Percentiles rank a stretch among this genome's conserved stretches.
These are phyloP conservation scores for Petrophora chlorosata DNA, from an alignment of 2,888 invertebrate genomes.

Conservation along the genomic window DNA sequence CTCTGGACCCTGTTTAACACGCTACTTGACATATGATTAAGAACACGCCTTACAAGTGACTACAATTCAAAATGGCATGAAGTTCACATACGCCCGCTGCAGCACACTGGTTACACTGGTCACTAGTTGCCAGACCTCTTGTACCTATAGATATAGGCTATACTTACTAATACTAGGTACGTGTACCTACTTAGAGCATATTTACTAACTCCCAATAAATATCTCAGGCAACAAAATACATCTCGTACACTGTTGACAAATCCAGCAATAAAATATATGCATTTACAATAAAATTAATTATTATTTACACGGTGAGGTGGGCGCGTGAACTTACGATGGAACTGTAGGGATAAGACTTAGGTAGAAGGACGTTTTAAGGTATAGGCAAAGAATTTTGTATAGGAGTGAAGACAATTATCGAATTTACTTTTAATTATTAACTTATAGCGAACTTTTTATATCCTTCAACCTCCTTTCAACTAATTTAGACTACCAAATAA, in stretches of 20 bases:
- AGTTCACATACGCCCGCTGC: conserved; percentile 33
- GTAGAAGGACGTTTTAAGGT: too few species aligned
- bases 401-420: too few species aligned
- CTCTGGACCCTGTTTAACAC: conserved; percentile 34
- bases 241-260: conserved; percentile 83
- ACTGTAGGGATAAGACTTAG: conserved; percentile 53
- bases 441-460: too few species aligned
- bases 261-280: conserved; percentile 84
- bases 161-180: conserved; percentile 4
- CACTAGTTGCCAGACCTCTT: conserved; percentile 46
- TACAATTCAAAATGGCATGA: conserved; percentile 51
- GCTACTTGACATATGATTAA: conserved; percentile 47
- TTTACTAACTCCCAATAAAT: conserved; percentile 79
- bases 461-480: too few species aligned
- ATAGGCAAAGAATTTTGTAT: too few species aligned
- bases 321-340: conserved; percentile 57
- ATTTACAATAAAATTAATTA: conserved; percentile 85
- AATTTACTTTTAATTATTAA: too few species aligned
- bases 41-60: conserved; percentile 49
- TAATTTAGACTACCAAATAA: too few species aligned
- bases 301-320: conserved; percentile 81
- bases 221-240: conserved; percentile 79
- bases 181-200: conserved; percentile 53
- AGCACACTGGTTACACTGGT: too few species aligned
- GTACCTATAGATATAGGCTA: not conserved